Base-by-base conservation (phyloP, 2,888 invertebrate genomes). In the Torymus aiolomorphi region DNA sequence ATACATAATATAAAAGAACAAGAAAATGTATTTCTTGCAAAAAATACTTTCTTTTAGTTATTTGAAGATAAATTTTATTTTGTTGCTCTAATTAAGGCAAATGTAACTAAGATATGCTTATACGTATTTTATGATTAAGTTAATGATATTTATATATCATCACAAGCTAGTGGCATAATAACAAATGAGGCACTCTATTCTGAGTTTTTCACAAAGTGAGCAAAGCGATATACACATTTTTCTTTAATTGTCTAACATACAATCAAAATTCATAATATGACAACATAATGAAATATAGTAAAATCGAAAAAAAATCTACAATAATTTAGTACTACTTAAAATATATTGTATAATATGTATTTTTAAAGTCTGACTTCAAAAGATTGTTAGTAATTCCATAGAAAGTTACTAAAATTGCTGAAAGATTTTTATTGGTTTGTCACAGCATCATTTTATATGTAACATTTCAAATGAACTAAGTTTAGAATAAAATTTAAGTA, bases 161-260 rank as follows among this genome's bases (percentile, higher is more conserved):
- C 87, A 86, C 87, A 87, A 87, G 86, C 87, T 85, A 85, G 86
- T 86, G 83, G 83, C 84, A 85, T 61, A 72, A 82, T 76, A n/a
- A n/a, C n/a, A 20, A 85, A 82, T 82, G 81, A 86, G 85, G 86
- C 82, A 84, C 84, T 86, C 84, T 83, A 87, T 86, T 88, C 86
- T 84, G 78, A 83, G 79, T 81, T 83, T 79, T 77, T 82, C 80
- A 76, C 70, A 70, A 83, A 73, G 82, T 82, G 83, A 82, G 72
- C 80, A 81, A 82, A 84, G 82, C 80, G 69, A 66, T 72, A 72
- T 76, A 82, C 80, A 80, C 72, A 56, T 69, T 52, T 56, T 62
- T 42, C 62, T 52, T n/a, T n/a, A n/a, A n/a, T 54, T 54, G 18
- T 20, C 20, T 49, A 70, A 49, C 56, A 70, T 63, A 70, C 63